Base-by-base conservation (phyloP, 2,888 invertebrate species). In the Campoplex nolae region DNA sequence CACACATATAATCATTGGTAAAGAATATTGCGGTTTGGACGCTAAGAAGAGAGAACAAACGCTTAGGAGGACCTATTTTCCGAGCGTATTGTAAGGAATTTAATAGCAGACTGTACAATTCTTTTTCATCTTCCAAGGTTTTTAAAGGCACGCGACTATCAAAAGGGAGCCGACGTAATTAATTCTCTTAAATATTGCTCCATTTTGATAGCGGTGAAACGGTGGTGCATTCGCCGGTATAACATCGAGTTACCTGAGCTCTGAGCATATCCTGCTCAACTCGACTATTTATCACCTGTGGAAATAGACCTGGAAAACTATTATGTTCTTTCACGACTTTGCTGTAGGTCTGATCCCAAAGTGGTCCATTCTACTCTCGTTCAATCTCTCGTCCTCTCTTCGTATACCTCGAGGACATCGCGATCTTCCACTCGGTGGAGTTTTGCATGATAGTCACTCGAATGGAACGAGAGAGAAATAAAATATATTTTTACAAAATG, bases 361-460 rank as follows among this genome's bases (percentile, higher is more conserved):
- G 87, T 84, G 83, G 83, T 86, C 79, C 70, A 86, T 83, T 83
- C 82, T 51, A 78, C 84, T 84, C 87, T 84, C 78, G 78, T 84
- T 84, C 75, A 76, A 82, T 76, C 77, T 83, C 67, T 76, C 68
- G 74, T 32, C 23, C 32, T 86, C 67, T 65, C 80, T 83, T 80
- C 76, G 84, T 84, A 84, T 84, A 82, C 84, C 87, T 87, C 84
- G 84, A 75, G 78, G 84, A 87, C 81, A 84, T 87, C 68, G 84
- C 78, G 74, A 87, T 87, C 87, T 84, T 84, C 68, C 81, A 38
- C 70, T 82, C 54, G 81, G 76, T 73, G 54, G 82, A 82, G 81
- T 82, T 84, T 84, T 75, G 84, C 84, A 82, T 78, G 83, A 84
- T 84, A 77, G 78, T 62, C 82, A 68, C 74, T 84, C 78, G 77